A percentile compares a stretch with the other conserved stretches of the same genome.
phyloP scores from a whole-genome alignment of 2,888 invertebrate genomes.

The Invenusta paracnida region DNA sequence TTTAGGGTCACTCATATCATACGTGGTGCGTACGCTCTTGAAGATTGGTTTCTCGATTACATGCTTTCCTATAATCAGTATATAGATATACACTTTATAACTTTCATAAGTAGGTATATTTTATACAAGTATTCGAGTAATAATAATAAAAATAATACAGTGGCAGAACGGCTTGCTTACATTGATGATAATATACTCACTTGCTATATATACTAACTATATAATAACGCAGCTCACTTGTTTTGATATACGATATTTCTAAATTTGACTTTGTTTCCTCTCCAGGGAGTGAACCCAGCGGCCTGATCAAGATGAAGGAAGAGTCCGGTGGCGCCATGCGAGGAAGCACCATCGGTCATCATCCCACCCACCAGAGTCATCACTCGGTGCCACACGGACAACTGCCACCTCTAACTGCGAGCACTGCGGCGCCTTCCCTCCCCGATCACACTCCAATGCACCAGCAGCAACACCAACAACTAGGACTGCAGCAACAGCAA shows the following conservation, averaged over 20 bases:
- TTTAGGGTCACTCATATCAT: too few species aligned
- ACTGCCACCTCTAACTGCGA: neutral
- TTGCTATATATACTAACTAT: too few species aligned
- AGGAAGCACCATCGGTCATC: neutral
- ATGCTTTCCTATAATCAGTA: too few species aligned
- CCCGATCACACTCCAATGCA: neutral
- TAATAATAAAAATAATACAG: too few species aligned
- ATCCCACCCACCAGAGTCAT: neutral
- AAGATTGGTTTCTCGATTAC: too few species aligned
- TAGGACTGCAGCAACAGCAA: neutral
- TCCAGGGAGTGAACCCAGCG: neutral
- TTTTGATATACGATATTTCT: neutral
- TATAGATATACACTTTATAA: too few species aligned
- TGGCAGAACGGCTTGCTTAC: too few species aligned
- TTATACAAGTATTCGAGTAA: too few species aligned
- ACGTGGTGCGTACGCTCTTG: too few species aligned
- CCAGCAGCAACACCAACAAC: neutral
- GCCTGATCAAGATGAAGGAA: neutral
- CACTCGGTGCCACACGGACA: neutral
- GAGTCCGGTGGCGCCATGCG: neutral
- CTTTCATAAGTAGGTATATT: too few species aligned
- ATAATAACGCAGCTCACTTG: too few species aligned
- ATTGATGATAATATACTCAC: too few species aligned
- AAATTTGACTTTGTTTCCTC: neutral
- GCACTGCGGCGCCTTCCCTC: neutral